Evolutionary conservation across 2,888 invertebrate species (phyloP), one percentile per base, ranked within the genome.

Genomic region (Cheilosia pagana): DNA sequence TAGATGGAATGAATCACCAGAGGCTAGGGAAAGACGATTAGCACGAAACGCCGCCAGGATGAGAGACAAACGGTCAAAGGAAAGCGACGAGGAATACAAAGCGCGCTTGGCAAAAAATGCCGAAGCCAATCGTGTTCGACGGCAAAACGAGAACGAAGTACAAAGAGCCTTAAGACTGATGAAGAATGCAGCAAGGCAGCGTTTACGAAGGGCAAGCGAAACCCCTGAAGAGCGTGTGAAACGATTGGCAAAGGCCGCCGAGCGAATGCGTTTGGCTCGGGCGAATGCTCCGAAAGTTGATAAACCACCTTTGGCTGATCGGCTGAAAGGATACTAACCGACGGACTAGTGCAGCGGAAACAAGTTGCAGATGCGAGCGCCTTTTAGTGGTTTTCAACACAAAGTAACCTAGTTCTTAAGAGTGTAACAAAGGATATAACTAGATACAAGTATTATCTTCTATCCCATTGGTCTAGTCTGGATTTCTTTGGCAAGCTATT

Each of bases 81-180:
- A 92, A 86, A 88, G 89, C 39, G 90, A 91, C 68, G 90, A 90
- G 52, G 92, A 92, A 76, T 92, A 92, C 71, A 90, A 90, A 65
- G 72, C 90, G 23, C 89, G 92, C n/a, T 81, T 92, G 88, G 91
- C 91, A 23, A 91, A 91, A 78, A 92, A 92, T 79, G 92, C 92
- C 62, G 91, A 92, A 87, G 91, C 92, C 83, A 92, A 92, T 88
- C 90, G 92, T 53, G 76, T 91, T 86, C 91, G 92, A 82, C 88
- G 92, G 86, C 92, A 92, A 88, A 92, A 91, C 87, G 92, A 92
- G 90, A 90, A 88, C 87, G 91, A 92, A 89, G 90, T 91, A 89
- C 91, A 92, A 90, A 90, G 92, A 90, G 91, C 91, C 88, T 81
- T 90, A 87, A 90, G 92, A 90, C 90, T 92, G 89, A 91, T 92